Base-by-base conservation (phyloP, 2,797 vertebrate species). In the Pseudochaenichthys georgianus region DNA sequence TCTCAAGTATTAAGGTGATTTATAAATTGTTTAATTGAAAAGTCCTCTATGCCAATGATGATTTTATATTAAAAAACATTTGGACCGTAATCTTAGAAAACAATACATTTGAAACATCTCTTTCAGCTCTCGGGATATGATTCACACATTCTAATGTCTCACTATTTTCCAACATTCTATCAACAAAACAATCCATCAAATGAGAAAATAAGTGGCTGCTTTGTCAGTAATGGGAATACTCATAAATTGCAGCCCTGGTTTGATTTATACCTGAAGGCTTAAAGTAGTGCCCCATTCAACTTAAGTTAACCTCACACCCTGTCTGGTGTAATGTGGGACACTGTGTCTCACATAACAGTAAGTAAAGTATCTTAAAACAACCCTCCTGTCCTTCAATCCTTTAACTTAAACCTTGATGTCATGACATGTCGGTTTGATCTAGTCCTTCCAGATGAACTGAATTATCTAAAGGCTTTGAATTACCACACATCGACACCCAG, bases 401-500 rank as follows among this genome's bases (percentile, higher is more conserved):
- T 4, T 3, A 4, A n/a, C 3, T 54, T 45, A 4, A 45, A 58
- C 21, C 0, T 42, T 50, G 41, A 48, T 38, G 12, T 47, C 34
- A 13, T 8, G 45, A 58, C 51, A 48, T 13, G 51, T 55, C 19
- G 7, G 9, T 69, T 19, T 52, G n/a, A 47, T 31, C 11, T 13
- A 8, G 55, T 54, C 34, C 21, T 17, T 57, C 13, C 34, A 70
- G 34, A 41, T 67, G 15, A 63, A 47, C 1, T 28, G n/a, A 64
- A 55, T 54, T 9, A 68, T 63, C 0, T 9, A n/a, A 21, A 53
- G 21, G n/a, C 70, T 74, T 19, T 71, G 43, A 61, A 41, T 58
- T n/a, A 54, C 70, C 59, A 75, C 58, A 75, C 55, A 38, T 31
- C 9, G 53, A 41, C 64, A 66, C 23, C 60, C 51, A 41, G 53